Evolutionary conservation across 2,113 vertebrate genomes (phyloP), one percentile per base, ranked within the genome.

Genomic region (Amphiprion percula): DNA sequence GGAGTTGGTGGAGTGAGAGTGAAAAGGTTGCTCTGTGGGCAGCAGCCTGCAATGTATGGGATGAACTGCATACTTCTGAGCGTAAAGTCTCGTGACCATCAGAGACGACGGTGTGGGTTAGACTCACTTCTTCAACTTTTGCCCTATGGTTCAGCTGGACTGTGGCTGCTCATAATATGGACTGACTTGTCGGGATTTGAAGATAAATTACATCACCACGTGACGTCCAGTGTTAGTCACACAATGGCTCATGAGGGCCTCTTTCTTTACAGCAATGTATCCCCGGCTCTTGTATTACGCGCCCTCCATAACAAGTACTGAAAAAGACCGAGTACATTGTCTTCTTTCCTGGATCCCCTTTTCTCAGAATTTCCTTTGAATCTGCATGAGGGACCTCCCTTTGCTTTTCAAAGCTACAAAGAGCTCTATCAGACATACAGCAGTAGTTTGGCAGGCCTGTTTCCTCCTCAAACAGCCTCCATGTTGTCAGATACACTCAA

Each of bases 1-100:
- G 79, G 81, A 83, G 68, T 83, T 62, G 87, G 83, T 75, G 77
- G 50, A 85, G 86, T 74, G 76, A 68, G 72, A 79, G 69, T 59
- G 79, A 70, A 52, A 55, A 11, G 39, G 56, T 44, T 80, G 56
- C 65, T 63, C 10, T 46, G 82, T 82, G 78, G 70, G 79, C 66
- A 76, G 84, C 61, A 75, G 90, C 90, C 88, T 92, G 68, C 91
- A 82, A 93, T 95, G 85, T 67, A 86, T 94, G 95, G 91, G 91
- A 74, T 73, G 79, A 67, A 62, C 53, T 71, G 74, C 85, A 80
- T 52, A 77, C 87, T 94, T 94, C 95, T 74, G 94, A 80, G 65
- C 8, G 47, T 52, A 39, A 4, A 68, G 87, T 90, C 90, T 88
- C 44, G 72, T 93, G 92, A 89, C 82, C 55, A 59, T 68, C 60